These are phyloP conservation scores for Camelus bactrianus DNA, from an alignment of 2,113 vertebrate genomes.

Conservation along the genomic window DNA sequence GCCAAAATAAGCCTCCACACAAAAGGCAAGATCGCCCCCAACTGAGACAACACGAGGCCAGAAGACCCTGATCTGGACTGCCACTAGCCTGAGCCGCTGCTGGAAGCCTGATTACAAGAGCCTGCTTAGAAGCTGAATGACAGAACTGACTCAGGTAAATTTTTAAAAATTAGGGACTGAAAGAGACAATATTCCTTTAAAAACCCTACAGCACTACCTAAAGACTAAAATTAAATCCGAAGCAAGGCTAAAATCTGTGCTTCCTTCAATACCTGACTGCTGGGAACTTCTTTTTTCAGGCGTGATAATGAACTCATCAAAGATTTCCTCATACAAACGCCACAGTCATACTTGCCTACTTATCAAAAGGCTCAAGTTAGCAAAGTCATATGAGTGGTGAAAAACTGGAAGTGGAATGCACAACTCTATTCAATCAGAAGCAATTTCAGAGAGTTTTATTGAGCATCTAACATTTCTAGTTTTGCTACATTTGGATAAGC, in stretches of 20 bases:
- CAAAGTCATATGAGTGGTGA: background rate
- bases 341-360: background rate
- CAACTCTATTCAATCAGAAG: conserved; percentile 37
- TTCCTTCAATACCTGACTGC: background rate
- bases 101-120: background rate
- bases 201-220: background rate
- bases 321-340: background rate
- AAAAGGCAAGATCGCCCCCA: too few relatives aligned
- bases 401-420: conserved; percentile 5
- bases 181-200: background rate
- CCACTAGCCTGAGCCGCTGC: background rate
- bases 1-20: background rate
- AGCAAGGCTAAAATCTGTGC: background rate
- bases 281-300: background rate
- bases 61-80: background rate
- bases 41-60: background rate
- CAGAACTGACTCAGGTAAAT: background rate
- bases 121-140: background rate
- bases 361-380: background rate
- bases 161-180: background rate
- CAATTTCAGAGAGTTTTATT: conserved; percentile 69
- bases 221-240: background rate
- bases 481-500: conserved; percentile 57
- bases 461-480: conserved; percentile 43
- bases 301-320: background rate